Conservation (phyloP, 2,113 vertebrate species). For the Gymnobelideus leadbeateri region DNA sequence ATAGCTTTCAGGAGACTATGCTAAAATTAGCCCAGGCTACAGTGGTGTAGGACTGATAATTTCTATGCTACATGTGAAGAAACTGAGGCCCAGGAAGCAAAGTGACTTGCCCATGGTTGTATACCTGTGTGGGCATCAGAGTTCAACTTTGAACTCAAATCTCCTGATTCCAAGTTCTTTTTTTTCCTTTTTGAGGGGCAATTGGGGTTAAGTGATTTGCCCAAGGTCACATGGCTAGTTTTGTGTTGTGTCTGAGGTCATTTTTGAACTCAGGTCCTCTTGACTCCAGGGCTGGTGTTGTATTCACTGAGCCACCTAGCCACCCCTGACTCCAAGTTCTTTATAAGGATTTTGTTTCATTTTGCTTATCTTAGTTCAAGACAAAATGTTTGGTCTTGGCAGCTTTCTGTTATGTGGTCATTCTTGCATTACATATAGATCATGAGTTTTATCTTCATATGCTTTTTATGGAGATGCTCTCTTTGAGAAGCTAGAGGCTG, state of each 20-base stretch:
- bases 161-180: background rate
- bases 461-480: background rate
- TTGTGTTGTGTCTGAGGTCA: too few species aligned
- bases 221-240: too few species aligned
- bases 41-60: background rate
- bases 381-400: background rate
- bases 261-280: too few species aligned
- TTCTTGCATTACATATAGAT: background rate
- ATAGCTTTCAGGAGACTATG: background rate
- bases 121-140: background rate
- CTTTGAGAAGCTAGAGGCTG: background rate
- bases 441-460: background rate
- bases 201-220: too few species aligned
- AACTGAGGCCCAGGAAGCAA: background rate
- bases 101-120: background rate
- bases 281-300: too few species aligned
- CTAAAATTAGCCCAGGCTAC: background rate
- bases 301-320: too few species aligned
- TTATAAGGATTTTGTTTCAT: conserved; percentile 32
- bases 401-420: conserved; percentile 21
- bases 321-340: background rate
- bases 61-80: background rate
- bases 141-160: background rate
- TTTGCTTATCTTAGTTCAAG: conserved; percentile 13
- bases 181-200: too few species aligned